Conservation (phyloP, 2,113 vertebrate genomes). For the Chloroceryle aenea region DNA sequence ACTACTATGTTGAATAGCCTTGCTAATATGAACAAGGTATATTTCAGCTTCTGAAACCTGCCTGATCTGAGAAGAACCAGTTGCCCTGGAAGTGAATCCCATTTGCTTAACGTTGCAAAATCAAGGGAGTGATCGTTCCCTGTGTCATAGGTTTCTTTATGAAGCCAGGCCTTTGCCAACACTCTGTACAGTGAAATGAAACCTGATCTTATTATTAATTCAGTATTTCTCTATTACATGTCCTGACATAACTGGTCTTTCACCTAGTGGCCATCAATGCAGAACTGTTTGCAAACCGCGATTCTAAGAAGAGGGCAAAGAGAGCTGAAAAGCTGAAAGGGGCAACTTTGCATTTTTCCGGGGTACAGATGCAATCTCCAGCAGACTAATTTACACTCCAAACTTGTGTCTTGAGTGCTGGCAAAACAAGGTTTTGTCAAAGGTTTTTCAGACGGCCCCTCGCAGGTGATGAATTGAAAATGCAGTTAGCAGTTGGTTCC, state of each 20-base stretch:
- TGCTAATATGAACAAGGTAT: background rate
- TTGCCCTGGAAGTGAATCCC: background rate
- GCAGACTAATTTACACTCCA: background rate
- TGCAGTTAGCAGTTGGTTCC: accelerated
- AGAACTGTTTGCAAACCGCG: background rate
- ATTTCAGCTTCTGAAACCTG: background rate
- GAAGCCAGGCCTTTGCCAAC: background rate
- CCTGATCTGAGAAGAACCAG: background rate
- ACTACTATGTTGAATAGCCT: background rate
- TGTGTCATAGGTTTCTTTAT: background rate
- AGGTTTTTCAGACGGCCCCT: background rate
- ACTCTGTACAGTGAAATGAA: background rate
- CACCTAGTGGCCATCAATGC: background rate
- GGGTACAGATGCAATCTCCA: background rate
- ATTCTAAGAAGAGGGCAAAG: background rate
- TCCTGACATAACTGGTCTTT: slow-evolving; percentile 22
- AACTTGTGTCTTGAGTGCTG: background rate
- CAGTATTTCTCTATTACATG: background rate
- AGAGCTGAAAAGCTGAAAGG: background rate
- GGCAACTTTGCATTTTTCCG: background rate
- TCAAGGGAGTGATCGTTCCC: background rate
- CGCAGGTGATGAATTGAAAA: background rate
- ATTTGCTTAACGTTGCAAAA: background rate
- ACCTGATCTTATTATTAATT: background rate
- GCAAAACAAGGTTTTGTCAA: background rate